Conservation (phyloP, 2,888 invertebrate species). For the Tetheella fluctuosa region DNA sequence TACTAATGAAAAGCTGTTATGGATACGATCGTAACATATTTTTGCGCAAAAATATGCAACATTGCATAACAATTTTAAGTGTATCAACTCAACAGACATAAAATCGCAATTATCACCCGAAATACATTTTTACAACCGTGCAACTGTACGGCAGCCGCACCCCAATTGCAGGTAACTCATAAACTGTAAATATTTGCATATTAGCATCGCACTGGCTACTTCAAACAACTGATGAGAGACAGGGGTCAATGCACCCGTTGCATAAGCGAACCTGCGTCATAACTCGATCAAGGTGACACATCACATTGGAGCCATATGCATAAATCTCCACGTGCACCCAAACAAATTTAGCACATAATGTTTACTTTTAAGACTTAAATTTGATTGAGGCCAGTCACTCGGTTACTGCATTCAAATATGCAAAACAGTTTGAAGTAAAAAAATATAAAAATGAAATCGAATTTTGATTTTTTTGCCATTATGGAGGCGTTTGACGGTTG, state of each 20-base stretch:
- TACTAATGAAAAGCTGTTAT: not conserved
- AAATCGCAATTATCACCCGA: not conserved
- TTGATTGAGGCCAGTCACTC: not conserved
- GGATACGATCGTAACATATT: not conserved
- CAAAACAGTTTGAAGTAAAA: not conserved
- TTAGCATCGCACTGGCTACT: constrained; percentile 42
- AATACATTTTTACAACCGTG: constrained; percentile 27
- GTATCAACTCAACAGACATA: not conserved
- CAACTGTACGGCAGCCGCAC: constrained; percentile 29
- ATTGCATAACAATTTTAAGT: constrained; percentile 3
- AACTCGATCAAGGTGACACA: constrained; percentile 77
- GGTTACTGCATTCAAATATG: not conserved
- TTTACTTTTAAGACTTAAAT: constrained; percentile 14
- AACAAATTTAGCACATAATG: constrained; percentile 20
- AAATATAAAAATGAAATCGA: not conserved
- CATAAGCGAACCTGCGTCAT: constrained; percentile 70
- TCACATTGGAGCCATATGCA: constrained; percentile 41
- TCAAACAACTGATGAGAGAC: constrained; percentile 30
- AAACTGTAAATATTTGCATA: constrained; percentile 67
- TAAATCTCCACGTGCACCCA: constrained; percentile 17
- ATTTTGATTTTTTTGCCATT: constrained; percentile 9
- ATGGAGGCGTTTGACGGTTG: not conserved
- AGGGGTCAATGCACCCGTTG: constrained; percentile 67
- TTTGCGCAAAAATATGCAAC: not conserved
- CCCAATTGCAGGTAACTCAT: constrained; percentile 45